These are phyloP conservation scores for Drosophila neotestacea DNA, from an alignment of 2,888 invertebrate genomes.

Conservation along the genomic window DNA sequence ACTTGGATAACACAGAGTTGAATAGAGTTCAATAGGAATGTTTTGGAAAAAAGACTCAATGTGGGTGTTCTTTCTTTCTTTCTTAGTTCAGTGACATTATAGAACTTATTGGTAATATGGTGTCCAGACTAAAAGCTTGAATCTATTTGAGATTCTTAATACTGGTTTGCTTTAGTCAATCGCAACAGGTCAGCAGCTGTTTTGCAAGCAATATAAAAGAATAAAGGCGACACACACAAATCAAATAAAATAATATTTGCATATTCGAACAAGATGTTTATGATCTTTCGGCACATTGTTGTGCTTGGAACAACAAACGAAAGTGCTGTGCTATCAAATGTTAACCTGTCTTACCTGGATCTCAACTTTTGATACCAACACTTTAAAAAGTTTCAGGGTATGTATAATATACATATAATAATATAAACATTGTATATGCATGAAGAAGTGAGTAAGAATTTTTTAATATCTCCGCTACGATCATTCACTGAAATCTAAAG, in stretches of 20 bases:
- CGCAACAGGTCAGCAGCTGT: constrained; percentile 41
- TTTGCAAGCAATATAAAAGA: constrained; percentile 39
- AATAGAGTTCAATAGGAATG: constrained; percentile 40
- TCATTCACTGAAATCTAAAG: background rate
- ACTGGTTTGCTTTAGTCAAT: constrained; percentile 36
- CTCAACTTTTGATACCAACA: constrained; percentile 10
- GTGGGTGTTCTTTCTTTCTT: constrained; percentile 43
- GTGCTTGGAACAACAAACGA: constrained; percentile 63
- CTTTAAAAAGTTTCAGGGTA: background rate
- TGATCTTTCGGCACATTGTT: constrained; percentile 63
- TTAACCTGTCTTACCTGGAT: constrained; percentile 65
- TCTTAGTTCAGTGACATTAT: constrained; percentile 57
- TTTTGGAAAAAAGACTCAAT: constrained; percentile 11
- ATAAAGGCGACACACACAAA: constrained; percentile 59
- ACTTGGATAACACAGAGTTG: constrained; percentile 35
- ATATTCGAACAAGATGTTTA: constrained; percentile 62
- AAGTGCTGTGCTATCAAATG: constrained; percentile 69
- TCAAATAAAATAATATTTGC: constrained; percentile 71
- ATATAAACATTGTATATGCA: too few relatives aligned
- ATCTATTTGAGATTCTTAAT: constrained; percentile 24
- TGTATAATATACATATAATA: too few relatives aligned
- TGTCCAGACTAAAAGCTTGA: constrained; percentile 7
- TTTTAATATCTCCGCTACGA: background rate
- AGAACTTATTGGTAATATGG: constrained; percentile 11
- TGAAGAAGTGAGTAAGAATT: background rate